These are phyloP conservation scores for Cephus sareptanus DNA, from an alignment of 2,888 invertebrate species.

Conservation along the genomic window DNA sequence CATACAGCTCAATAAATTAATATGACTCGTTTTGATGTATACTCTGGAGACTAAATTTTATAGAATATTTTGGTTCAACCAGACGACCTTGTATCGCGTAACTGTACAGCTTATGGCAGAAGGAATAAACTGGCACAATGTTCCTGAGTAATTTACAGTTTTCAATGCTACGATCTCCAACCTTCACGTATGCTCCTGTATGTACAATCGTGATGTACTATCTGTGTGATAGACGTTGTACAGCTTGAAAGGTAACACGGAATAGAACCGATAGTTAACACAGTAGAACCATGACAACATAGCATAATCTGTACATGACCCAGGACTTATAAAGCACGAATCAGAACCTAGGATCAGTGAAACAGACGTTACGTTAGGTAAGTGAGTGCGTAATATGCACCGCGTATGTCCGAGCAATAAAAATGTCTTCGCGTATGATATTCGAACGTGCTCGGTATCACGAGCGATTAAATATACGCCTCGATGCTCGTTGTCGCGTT, in stretches of 20 bases:
- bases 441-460: constrained; percentile 18
- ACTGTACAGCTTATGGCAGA: neutral
- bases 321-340: neutral
- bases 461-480: neutral
- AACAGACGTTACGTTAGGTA: constrained; percentile 16
- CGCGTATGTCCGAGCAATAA: constrained; percentile 11
- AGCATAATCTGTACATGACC: neutral
- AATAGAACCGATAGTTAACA: neutral
- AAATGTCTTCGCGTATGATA: constrained; percentile 20
- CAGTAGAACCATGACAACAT: neutral
- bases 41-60: neutral
- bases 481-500: neutral
- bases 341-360: constrained; percentile 17
- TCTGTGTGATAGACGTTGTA: neutral
- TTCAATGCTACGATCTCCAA: neutral
- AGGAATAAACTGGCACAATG: neutral
- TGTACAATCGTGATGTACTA: neutral
- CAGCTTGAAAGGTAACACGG: neutral
- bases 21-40: neutral
- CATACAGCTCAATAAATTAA: neutral
- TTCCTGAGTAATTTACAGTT: neutral
- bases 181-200: neutral
- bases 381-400: constrained; percentile 16
- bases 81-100: neutral
- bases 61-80: neutral